Evolutionary conservation across 2,113 vertebrate species (phyloP), one percentile per base, ranked within the genome.

Genomic region (Myiagra hebetior): DNA sequence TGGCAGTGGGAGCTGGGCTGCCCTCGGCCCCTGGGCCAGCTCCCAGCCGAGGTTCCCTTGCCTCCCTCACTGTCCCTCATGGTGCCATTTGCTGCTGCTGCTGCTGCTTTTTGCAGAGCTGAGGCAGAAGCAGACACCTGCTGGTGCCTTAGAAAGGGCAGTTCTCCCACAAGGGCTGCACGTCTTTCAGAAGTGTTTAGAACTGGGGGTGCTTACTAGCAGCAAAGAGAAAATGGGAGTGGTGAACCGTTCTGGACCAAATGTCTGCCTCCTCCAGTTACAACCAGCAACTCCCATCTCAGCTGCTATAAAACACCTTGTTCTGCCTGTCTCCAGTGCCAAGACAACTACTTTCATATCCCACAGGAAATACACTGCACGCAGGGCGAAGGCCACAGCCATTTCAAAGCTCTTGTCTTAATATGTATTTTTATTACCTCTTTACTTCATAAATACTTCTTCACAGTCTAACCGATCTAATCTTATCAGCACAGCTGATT

Each of bases 61-160:
- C n/a, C 33, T 28, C 41, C 46, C 60, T 50, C 44, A n/a, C 44
- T 53, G n/a, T 26, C 57, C 59, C 9, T 30, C 37, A 2, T 0
- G 0, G 5, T 9, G n/a, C 1, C 3, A 5, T 22, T 23, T 41
- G 74, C 74, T 26, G 42, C 7, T 20, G 3, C 22, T 17, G 39
- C 72, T 17, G 37, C 52, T 67, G 63, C 42, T 5, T 19, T 11
- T 5, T 2, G n/a, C 3, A 5, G 24, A 11, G 68, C 73, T 69
- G 73, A 37, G 39, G 47, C 12, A 37, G 5, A 44, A 44, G 33
- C 57, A 52, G 56, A 0, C 21, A 19, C 0, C 0, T 1, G 27
- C 78, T 75, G 75, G 10, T 41, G 57, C 52, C 52, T 33, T 9
- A 12, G 52, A n/a, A 85, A 33, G 65, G 69, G 33, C 86, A 33